Evolutionary conservation across 2,113 vertebrate species (phyloP), one percentile per base, ranked within the genome.

Genomic region (Chaenogobius annularis): DNA sequence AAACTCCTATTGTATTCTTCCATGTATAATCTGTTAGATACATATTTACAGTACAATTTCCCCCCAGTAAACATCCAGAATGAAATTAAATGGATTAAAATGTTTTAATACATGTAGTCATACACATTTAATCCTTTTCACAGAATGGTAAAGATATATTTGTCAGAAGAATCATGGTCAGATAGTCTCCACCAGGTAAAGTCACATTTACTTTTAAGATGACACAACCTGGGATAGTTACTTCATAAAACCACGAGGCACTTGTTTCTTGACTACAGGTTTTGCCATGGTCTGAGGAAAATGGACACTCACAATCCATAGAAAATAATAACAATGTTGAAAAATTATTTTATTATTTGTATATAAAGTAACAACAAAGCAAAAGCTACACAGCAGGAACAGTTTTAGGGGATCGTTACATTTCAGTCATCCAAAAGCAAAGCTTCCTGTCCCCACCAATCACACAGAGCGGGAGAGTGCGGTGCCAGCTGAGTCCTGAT

Each of bases 391-490:
- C 58, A 46, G 7, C 26, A 0, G 1, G 10, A 40, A 62, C 46
- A 48, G 71, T 46, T 73, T 67, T 11, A 55, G 1, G 15, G 46
- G 55, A 35, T 74, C 52, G 83, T 93, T 93, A 99, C 94, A 97
- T 95, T 91, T 98, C 97, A 6, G 98, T 98, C 91, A 96, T 90
- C 97, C 97, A 98, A 77, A 99, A 99, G 62, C 93, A 94, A 59
- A 99, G 93, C 83, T 97, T 98, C 86, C 95, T 94, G 85, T 99
- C 96, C 68, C 96, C 94, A 37, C 97, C 97, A 0, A 96, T 90
- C 58, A 92, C 97, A 65, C 97, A 99, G 20, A 99, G 90, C 1
- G 97, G 96, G 68, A 98, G 94, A 8, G 94, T 95, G 79, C 95
- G 93, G 40, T 98, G 97, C 98, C 98, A 99, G 67, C 96, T 98